Evolutionary conservation across 2,797 vertebrate species (phyloP), one percentile per base, ranked within the genome.

Genomic region (Pangasius sanitwongsei): DNA sequence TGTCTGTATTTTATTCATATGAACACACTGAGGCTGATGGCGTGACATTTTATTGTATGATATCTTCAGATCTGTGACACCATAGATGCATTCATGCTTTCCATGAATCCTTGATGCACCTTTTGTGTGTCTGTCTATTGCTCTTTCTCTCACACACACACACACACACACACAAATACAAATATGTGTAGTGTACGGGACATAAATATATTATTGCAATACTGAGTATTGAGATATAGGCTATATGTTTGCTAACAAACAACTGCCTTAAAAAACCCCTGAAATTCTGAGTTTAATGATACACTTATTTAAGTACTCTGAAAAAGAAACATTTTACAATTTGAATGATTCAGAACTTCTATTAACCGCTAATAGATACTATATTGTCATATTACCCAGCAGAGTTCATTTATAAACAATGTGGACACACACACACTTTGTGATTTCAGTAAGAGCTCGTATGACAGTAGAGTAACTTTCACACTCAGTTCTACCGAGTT

Each of bases 61-160:
- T 65, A 87, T 87, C 65, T 85, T 34, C n/a, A 85, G 16, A 70
- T 85, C 83, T 85, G 48, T 85, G 83, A 85, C 83, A 37, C 65
- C 4, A 5, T 31, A 55, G 65, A 15, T 25, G 81, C 37, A 48
- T 83, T 65, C 59, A 83, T n/a, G 59, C 83, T 34, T 70, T 53
- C n/a, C 48, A 55, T 70, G 65, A 55, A 55, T 69, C 44, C n/a
- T 37, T 20, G 41, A 84, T 31, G 61, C 63, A 83, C 25, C 59
- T 83, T 83, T 83, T 83, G 59, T 83, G 81, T 13, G 78, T 6
- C 0, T 57, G 55, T 59, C 9, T 28, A 12, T 78, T 9, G 23
- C 28, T 55, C 4, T 25, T 0, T 12, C 55, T 61, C 31, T 82
- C 78, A 0, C 25, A 6, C 44, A 2, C 23, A 2, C 9, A 8